Evolutionary conservation across 2,113 vertebrate genomes (phyloP).

Genomic region (Rhynchomys soricoides): DNA sequence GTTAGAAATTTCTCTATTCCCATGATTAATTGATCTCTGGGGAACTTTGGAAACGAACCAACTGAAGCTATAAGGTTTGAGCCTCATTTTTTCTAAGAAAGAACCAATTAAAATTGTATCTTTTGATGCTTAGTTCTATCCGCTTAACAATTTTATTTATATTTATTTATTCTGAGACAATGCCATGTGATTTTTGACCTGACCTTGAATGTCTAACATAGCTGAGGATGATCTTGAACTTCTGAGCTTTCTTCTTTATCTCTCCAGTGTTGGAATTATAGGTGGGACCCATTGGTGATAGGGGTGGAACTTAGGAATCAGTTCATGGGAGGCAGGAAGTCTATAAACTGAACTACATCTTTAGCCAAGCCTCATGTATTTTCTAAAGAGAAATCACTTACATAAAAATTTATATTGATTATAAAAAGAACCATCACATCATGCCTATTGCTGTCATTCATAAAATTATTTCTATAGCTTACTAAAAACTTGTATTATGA

Average conservation of each 20-base stretch:
- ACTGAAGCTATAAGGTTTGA: background rate
- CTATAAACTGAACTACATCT: background rate
- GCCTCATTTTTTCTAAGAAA: background rate
- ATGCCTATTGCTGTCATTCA: background rate
- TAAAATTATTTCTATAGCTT: background rate
- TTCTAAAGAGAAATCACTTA: constrained; percentile 26
- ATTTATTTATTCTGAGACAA: background rate
- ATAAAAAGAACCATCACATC: background rate
- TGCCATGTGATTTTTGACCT: background rate
- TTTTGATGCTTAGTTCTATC: background rate
- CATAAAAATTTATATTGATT: constrained; percentile 3
- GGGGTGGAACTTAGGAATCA: background rate
- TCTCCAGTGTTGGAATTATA: background rate
- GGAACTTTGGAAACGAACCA: background rate
- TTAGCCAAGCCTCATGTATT: background rate
- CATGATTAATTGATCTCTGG: constrained; percentile 53
- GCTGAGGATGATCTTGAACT: background rate
- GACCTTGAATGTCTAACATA: background rate
- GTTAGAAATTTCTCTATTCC: background rate
- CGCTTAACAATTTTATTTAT: background rate
- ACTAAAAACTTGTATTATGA: background rate
- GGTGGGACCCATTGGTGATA: background rate
- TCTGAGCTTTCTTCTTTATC: background rate
- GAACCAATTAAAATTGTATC: background rate
- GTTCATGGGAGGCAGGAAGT: no score